phyloP scores from a whole-genome alignment of 2,797 vertebrate species.

The Coreius guichenoti region DNA sequence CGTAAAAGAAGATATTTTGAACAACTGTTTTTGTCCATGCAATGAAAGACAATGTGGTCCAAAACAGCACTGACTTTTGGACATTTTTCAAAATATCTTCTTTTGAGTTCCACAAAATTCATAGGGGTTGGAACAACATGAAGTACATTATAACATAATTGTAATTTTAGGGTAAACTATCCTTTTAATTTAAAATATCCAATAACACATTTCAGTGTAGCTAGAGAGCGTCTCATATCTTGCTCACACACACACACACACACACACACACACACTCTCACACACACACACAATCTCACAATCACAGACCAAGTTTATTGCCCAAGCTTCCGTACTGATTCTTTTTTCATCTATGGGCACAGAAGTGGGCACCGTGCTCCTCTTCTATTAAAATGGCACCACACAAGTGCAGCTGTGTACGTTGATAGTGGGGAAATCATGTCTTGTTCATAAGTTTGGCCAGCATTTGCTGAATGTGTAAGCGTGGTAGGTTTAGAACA shows the following conservation, averaged over 20 bases:
- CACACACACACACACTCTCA: slow-evolving; percentile 16
- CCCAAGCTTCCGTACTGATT: slow-evolving; percentile 33
- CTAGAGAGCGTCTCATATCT: background rate
- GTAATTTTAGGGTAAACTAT: background rate
- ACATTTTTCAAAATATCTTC: slow-evolving; percentile 3
- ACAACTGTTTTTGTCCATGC: background rate
- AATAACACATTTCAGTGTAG: background rate
- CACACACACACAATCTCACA: slow-evolving; percentile 37
- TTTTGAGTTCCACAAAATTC: slow-evolving; percentile 1
- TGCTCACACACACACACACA: slow-evolving; percentile 5
- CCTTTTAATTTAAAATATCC: background rate
- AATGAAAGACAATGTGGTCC: background rate
- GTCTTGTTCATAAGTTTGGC: slow-evolving; percentile 91
- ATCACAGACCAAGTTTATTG: slow-evolving; percentile 60
- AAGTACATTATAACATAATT: slow-evolving; percentile 11
- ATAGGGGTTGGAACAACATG: background rate
- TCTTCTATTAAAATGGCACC: slow-evolving; percentile 12
- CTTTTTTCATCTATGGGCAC: slow-evolving; percentile 23
- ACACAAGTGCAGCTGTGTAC: background rate
- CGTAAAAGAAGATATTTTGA: background rate
- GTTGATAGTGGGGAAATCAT: slow-evolving; percentile 70
- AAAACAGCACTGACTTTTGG: background rate
- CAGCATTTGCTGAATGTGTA: slow-evolving; percentile 91
- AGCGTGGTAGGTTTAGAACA: slow-evolving; percentile 88
- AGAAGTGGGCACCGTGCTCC: slow-evolving; percentile 4